A percentile compares a stretch with the other conserved stretches of the same genome.
Conservation (phyloP, 2,888 invertebrate genomes). For the Leptinotarsa juncta region DNA sequence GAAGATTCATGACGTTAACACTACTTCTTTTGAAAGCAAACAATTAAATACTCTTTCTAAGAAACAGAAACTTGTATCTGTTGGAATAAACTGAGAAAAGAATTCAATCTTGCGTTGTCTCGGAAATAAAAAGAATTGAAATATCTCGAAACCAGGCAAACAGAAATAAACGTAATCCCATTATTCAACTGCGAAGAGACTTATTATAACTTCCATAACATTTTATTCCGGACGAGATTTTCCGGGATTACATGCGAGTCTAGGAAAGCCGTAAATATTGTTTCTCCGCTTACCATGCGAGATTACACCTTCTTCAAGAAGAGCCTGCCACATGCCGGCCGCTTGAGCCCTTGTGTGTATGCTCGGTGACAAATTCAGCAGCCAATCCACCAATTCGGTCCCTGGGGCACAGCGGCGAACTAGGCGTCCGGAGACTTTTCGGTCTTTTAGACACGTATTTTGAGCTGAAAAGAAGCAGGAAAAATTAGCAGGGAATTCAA, state of each 20-base stretch:
- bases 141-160: background rate
- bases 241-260: background rate
- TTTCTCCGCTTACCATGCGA: slow-evolving; percentile 73
- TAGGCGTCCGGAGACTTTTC: slow-evolving; percentile 71
- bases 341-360: slow-evolving; percentile 78
- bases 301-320: slow-evolving; percentile 83
- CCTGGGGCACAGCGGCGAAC: slow-evolving; percentile 81
- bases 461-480: slow-evolving; percentile 70
- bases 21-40: too few species aligned
- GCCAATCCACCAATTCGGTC: slow-evolving; percentile 85
- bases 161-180: background rate
- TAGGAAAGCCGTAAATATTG: background rate
- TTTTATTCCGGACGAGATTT: background rate
- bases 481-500: background rate
- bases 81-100: too few species aligned
- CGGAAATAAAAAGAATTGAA: background rate
- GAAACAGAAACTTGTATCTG: too few species aligned
- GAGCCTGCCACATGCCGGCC: slow-evolving; percentile 85
- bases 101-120: background rate
- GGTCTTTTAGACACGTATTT: slow-evolving; percentile 66
- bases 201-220: background rate
- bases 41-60: too few species aligned
- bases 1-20: too few species aligned
- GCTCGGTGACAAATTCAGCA: slow-evolving; percentile 73
- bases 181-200: background rate